Conservation (phyloP, 2,797 vertebrate genomes). For the Paguma larvata region DNA sequence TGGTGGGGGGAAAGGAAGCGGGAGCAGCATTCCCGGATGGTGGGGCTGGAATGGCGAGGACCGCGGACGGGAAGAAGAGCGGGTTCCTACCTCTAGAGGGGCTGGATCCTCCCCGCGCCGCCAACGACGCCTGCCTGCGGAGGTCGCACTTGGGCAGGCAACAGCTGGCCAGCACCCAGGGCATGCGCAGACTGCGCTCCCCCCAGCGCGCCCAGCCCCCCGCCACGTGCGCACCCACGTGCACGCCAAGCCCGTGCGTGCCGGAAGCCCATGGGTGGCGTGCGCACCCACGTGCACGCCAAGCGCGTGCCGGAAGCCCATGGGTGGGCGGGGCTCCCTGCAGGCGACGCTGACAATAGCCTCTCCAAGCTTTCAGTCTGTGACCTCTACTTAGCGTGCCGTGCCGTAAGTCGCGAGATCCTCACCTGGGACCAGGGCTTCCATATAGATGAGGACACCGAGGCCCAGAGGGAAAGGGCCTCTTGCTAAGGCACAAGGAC, state of each 20-base stretch:
- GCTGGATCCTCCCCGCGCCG: background rate
- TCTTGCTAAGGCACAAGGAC: background rate
- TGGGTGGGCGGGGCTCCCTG: background rate
- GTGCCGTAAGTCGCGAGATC: background rate
- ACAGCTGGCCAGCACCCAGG: background rate
- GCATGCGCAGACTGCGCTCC: background rate
- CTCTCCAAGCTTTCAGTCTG: fast-evolving
- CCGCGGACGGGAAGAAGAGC: fast-evolving
- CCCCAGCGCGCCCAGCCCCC: background rate
- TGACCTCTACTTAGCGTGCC: fast-evolving
- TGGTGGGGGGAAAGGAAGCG: background rate
- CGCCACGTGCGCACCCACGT: background rate
- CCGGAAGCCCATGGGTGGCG: background rate
- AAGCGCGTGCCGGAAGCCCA: background rate
- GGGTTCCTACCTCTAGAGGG: too few species aligned
- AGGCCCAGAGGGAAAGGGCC: background rate
- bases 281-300: background rate
- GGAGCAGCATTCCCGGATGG: background rate
- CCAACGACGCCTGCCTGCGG: background rate
- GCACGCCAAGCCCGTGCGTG: too few species aligned
- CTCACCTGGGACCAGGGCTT: background rate
- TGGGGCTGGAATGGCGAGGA: background rate
- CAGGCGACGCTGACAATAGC: fast-evolving
- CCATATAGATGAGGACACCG: too few species aligned
- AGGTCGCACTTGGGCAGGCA: background rate